These are phyloP conservation scores for Sminthurides bifidus DNA, from an alignment of 1,140 invertebrate genomes.

Conservation along the genomic window DNA sequence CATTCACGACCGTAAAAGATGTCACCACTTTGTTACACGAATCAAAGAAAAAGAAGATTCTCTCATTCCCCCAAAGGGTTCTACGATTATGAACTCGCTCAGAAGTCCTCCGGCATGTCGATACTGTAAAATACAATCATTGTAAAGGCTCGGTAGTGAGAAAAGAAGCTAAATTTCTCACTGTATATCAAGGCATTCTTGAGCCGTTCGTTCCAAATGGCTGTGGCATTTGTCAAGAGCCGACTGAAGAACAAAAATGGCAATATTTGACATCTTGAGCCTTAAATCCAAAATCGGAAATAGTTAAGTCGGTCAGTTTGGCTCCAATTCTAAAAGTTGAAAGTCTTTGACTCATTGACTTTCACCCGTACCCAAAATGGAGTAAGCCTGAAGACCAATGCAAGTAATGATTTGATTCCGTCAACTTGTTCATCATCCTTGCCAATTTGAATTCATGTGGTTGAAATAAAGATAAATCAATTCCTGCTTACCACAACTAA, in stretches of 20 bases:
- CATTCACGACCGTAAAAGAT: too few species aligned
- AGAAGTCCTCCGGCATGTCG: not conserved
- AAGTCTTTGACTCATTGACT: too few species aligned
- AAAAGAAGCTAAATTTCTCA: not conserved
- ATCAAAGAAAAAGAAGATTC: not conserved
- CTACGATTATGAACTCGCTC: not conserved
- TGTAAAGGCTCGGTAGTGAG: not conserved
- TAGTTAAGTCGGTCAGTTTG: too few species aligned
- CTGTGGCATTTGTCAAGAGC: constrained; percentile 13
- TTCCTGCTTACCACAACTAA: too few species aligned
- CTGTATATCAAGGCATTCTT: constrained; percentile 9
- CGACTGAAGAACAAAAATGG: constrained; percentile 21
- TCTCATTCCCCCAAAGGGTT: not conserved
- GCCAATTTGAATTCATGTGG: too few species aligned
- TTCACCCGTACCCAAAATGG: too few species aligned
- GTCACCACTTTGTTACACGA: not conserved
- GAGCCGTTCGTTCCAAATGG: constrained; percentile 25
- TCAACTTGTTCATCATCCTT: too few species aligned
- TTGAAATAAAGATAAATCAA: too few species aligned
- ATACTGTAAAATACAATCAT: not conserved
- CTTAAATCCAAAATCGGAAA: too few species aligned
- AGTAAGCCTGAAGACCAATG: too few species aligned
- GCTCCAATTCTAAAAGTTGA: too few species aligned
- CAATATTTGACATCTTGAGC: constrained; percentile 17
- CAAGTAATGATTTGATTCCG: too few species aligned